Base-by-base conservation (phyloP, 2,797 vertebrate genomes). In the Sphenodon punctatus region DNA sequence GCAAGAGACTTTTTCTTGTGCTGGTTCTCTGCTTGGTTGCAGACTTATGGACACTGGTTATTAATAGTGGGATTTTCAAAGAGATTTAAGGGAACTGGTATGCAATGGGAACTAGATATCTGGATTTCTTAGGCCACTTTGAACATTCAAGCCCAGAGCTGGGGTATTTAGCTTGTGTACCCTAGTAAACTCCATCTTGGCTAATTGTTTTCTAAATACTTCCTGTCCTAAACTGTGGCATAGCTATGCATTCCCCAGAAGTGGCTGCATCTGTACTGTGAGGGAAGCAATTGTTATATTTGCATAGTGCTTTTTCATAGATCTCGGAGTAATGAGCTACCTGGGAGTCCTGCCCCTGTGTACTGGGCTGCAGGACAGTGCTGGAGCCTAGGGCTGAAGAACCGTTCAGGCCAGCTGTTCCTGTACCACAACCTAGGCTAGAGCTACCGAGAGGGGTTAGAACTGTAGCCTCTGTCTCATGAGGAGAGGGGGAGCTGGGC, bases 161-260 rank as follows among this genome's bases (percentile, higher is more conserved):
- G 5, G 4, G 10, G 32, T 72, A 7, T 51, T 6, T n/a, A 8
- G 25, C 23, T 23, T 23, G 27, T 19, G 45, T 22, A 4, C 0
- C 9, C 25, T 42, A 25, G 1, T 7, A 36, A 39, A 65, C 58
- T 27, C 59, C 38, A 8, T 1, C 0, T 0, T 0, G 9, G 13
- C 27, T 60, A 6, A 30, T 23, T 15, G 4, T 7, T 4, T 4
- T 68, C 4, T 15, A 53, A 14, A 10, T 48, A 36, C 23, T 67
- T n/a, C 20, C 30, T 34, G 30, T 34, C 53, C 53, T 56, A 30
- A 34, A 4, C 17, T 34, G 19, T 30, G 27, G 27, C 16, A 2
- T 55, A 30, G 9, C 27, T 55, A 30, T 43, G 25, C 2, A 3
- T 6, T 4, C 30, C 27, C 11, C 19, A 49, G 45, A 27, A 80